A percentile compares a stretch with the other conserved stretches of the same genome.
phyloP scores from a whole-genome alignment of 2,797 vertebrate genomes.

The Acanthurus tractus region DNA sequence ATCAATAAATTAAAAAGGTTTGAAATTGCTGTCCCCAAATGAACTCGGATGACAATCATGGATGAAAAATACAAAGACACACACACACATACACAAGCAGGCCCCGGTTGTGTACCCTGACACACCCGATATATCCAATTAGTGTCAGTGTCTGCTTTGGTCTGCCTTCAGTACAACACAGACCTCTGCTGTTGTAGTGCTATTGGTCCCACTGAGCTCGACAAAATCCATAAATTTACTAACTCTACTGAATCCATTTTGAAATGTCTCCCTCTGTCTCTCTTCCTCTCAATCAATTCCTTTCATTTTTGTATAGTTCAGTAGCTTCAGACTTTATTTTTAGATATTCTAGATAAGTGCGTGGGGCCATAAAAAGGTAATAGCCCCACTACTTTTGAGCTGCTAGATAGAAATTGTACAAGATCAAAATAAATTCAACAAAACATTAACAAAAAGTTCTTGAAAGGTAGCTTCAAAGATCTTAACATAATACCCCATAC shows the following conservation, averaged over 20 bases:
- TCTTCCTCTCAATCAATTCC: conserved; percentile 26
- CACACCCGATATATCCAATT: conserved; percentile 57
- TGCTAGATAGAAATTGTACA: conserved; percentile 3
- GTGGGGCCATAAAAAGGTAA: conserved; percentile 31
- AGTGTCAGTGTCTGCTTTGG: conserved; percentile 53
- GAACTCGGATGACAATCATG: conserved; percentile 29
- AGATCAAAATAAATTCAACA: neutral
- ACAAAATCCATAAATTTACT: conserved; percentile 65
- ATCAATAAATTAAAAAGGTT: conserved; percentile 50
- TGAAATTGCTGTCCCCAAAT: conserved; percentile 32
- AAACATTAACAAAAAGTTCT: neutral
- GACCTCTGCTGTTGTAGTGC: conserved; percentile 41
- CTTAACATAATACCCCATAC: no score
- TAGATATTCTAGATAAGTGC: conserved; percentile 28
- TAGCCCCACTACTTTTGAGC: neutral
- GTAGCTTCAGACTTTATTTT: conserved; percentile 19
- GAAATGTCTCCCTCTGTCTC: conserved; percentile 39
- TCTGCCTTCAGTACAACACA: conserved; percentile 53
- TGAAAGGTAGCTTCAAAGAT: neutral
- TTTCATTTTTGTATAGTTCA: conserved; percentile 38
- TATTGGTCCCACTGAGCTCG: conserved; percentile 61
- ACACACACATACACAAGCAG: neutral
- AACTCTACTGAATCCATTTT: conserved; percentile 51
- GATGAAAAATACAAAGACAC: conserved; percentile 11
- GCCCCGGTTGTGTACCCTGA: conserved; percentile 13